phyloP scores from a whole-genome alignment of 2,797 vertebrate species.

The Erithacus rubecula region DNA sequence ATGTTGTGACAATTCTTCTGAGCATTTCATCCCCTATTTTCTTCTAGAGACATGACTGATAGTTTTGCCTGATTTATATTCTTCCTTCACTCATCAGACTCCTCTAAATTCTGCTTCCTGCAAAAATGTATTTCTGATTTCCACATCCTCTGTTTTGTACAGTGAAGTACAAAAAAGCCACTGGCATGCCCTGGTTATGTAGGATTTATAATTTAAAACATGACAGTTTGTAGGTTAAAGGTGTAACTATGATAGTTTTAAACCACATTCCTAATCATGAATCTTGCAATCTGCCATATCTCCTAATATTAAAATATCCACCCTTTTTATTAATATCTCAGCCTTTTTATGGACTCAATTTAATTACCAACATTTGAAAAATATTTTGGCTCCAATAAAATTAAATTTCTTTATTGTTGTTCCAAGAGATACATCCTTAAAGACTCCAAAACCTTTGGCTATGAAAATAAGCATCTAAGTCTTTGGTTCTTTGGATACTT shows the following conservation, averaged over 20 bases:
- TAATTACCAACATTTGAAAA: constrained; percentile 6
- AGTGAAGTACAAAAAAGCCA: background rate
- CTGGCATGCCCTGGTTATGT: background rate
- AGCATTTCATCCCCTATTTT: background rate
- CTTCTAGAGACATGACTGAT: background rate
- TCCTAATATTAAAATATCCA: background rate
- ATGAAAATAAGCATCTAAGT: background rate
- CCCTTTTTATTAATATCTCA: background rate
- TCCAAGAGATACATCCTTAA: constrained; percentile 26
- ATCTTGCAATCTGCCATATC: background rate
- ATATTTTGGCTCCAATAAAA: background rate
- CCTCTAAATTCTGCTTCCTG: background rate
- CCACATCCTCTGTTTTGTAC: background rate
- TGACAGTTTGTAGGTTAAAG: background rate
- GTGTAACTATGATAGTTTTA: background rate
- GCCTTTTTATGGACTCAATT: background rate
- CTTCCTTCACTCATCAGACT: background rate
- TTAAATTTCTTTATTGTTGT: constrained; percentile 4
- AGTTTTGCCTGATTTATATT: background rate
- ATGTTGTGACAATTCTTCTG: background rate
- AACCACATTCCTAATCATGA: background rate
- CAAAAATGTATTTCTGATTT: background rate
- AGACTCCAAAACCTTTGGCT: background rate
- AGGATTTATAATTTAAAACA: background rate
- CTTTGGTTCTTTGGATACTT: constrained; percentile 11